Evolutionary conservation across 2,113 vertebrate genomes (phyloP), one percentile per base, ranked within the genome.

Genomic region (Erythrolamprus reginae): DNA sequence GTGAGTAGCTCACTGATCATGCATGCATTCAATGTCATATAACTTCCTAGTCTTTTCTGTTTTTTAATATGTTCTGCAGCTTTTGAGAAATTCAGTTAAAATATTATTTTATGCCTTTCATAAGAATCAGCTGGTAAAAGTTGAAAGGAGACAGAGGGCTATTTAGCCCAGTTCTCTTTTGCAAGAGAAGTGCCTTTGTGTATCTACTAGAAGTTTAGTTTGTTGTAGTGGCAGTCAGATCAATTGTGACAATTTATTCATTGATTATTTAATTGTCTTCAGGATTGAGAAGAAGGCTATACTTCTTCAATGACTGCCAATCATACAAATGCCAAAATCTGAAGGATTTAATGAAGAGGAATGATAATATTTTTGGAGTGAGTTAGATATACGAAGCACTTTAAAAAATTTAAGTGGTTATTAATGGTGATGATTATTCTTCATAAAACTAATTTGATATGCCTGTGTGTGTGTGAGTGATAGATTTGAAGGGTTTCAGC

Each of bases 1-100:
- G 98, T 99, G 93, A 98, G 98, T 96, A 83, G 45, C 5, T 3
- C 48, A 52, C n/a, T 3, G 5, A 56, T 21, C 26, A 28, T 48
- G 10, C 17, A 38, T 38, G 21, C 56, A n/a, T 55, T 12, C 19
- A 42, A 38, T 56, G 15, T 24, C 12, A 56, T 45, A 9, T 6
- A 19, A 42, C 55, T 70, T 38, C 84, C 21, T 70, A 13, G 28
- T 12, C 47, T 24, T 47, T 77, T 77, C 38, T 42, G 38, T 52
- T 83, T 58, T 48, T 38, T 17, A 38, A 24, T 17, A 10, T 8
- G 38, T 7, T 47, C 52, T 87, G 17, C 48, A 28, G 19, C 8
- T 33, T 56, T 84, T 84, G 24, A 45, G 48, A 28, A 38, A 8
- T 77, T 77, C 33, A 77, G 3, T 77, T 77, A 86, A 85, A 42